Base-by-base conservation (phyloP, 2,888 invertebrate species). In the Drosophila fungiperda region DNA sequence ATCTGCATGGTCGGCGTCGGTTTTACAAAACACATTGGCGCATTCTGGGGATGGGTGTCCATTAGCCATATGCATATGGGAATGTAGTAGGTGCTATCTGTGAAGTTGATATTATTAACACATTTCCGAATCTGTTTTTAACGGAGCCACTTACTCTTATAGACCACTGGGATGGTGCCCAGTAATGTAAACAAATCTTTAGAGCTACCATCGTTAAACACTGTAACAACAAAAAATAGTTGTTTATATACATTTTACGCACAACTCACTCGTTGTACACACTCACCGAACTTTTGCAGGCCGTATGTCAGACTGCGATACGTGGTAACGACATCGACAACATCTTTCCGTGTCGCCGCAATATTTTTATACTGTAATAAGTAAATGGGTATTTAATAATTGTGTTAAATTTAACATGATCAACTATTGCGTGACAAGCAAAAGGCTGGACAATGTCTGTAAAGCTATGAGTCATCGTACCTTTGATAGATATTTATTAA, bases 1-100 rank as follows among this genome's bases (percentile, higher is more conserved):
- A 99, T 98, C 73, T 96, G 96, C 99, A 99, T 99, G 80, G 97
- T 97, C 38, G 96, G 91, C 7, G 99, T 99, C 12, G 99, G 99
- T 93, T 96, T 97, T 0, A 99, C 99, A 91, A 96, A 97, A 92
- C 97, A 97, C 94, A 99, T 96, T 0, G 99, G 99, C 40, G 99
- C 98, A 94, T 98, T 97, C 92, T 97, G 96, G 0, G 99, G 99
- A 94, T 99, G 98, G 6, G 98, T 99, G 91, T 99, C 98, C 96
- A 98, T 96, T 58, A 99, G 92, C 98, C 98, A 99, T 89, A 99
- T 96, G 91, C 97, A 97, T 48, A 99, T 96, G 17, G 99, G 99
- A 93, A 99, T 99, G 94, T 99, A 98, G 94, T 99, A 99, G 53
- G 94, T 95, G 68, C 95, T 94, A 69, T 96, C 96, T 96, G 89